phyloP scores from a whole-genome alignment of 2,888 invertebrate genomes.

The Nephrotoma flavescens region DNA sequence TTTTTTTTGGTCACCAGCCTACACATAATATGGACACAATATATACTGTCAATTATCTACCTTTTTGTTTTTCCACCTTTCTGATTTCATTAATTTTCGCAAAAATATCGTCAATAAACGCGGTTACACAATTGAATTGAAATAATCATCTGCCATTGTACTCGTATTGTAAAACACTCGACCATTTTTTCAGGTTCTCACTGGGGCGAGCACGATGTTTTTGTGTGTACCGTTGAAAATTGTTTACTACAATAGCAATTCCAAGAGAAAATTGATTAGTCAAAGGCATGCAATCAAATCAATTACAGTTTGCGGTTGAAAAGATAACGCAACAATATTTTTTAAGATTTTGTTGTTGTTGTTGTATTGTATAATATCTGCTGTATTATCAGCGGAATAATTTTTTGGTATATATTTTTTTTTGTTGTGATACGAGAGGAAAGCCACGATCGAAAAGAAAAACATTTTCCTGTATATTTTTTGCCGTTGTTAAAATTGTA shows the following conservation, averaged over 20 bases:
- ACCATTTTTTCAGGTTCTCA: neutral
- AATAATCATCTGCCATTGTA: neutral
- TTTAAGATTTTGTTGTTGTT: too few species aligned
- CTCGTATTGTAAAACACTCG: neutral
- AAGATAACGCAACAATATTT: neutral
- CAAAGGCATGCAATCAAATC: neutral
- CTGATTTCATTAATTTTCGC: neutral
- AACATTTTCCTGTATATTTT: neutral
- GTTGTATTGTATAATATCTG: neutral
- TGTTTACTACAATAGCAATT: neutral
- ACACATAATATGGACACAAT: neutral
- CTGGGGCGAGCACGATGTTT: neutral
- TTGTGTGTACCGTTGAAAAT: neutral
- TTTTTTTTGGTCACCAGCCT: neutral
- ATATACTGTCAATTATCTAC: neutral
- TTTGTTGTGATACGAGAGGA: neutral
- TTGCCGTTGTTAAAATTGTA: neutral
- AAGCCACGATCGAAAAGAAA: neutral
- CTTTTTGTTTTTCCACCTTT: neutral
- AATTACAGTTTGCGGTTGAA: neutral
- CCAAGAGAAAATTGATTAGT: neutral
- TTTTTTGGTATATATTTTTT: neutral
- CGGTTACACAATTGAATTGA: neutral
- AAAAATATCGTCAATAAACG: neutral
- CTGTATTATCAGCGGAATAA: neutral